phyloP scores from a whole-genome alignment of 1,140 invertebrate species.

The Lithobius niger region DNA sequence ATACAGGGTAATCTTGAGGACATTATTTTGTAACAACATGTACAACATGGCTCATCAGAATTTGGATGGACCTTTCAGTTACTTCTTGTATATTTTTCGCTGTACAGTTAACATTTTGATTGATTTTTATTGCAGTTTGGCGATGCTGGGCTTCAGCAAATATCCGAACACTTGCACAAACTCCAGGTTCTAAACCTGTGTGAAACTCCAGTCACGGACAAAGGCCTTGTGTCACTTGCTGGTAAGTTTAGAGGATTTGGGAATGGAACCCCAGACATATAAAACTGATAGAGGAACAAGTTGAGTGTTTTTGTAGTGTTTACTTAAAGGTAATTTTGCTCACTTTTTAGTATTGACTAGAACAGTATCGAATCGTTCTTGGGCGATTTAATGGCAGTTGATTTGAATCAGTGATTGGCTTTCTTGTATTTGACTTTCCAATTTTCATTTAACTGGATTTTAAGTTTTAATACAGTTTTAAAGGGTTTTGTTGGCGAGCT shows the following conservation, averaged over 20 bases:
- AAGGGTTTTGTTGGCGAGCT: too few relatives aligned
- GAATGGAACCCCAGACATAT: too few relatives aligned
- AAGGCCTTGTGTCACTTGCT: constrained; percentile 57
- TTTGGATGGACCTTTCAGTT: too few relatives aligned
- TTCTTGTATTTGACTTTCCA: not conserved
- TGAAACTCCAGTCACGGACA: constrained; percentile 75
- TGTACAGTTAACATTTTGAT: too few relatives aligned
- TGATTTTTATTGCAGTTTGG: constrained; percentile 50
- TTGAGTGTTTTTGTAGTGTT: not conserved
- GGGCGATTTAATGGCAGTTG: not conserved
- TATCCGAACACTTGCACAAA: constrained; percentile 67
- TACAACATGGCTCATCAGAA: too few relatives aligned
- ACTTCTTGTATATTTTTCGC: too few relatives aligned
- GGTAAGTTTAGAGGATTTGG: constrained; percentile 38
- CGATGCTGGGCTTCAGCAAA: constrained; percentile 61
- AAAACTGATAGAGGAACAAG: too few relatives aligned
- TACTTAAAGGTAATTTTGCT: not conserved
- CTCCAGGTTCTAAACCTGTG: constrained; percentile 74
- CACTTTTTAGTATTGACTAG: not conserved
- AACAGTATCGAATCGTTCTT: not conserved
- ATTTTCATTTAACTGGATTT: too few relatives aligned
- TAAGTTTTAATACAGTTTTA: too few relatives aligned
- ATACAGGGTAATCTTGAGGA: too few relatives aligned
- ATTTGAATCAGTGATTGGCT: not conserved
- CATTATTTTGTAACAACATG: too few relatives aligned